phyloP scores from a whole-genome alignment of 2,797 vertebrate species.

The Neosilurus hyrtlii region DNA sequence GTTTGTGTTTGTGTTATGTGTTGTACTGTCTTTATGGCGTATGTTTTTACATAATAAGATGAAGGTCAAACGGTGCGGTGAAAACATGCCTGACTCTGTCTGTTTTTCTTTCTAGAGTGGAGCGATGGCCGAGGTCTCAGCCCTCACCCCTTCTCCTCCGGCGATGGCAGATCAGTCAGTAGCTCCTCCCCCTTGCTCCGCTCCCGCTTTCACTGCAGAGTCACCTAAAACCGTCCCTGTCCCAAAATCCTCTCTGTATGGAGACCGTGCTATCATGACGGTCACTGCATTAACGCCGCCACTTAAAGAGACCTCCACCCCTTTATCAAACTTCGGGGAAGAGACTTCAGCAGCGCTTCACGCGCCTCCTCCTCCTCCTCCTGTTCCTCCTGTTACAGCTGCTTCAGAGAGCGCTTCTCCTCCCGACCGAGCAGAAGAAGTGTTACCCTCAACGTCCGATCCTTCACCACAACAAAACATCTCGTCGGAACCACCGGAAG shows the following conservation, averaged over 20 bases:
- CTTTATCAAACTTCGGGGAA: neutral
- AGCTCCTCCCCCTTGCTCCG: conserved; percentile 54
- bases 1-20: neutral
- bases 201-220: conserved; percentile 53
- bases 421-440: conserved; percentile 13
- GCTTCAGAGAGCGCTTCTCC: neutral
- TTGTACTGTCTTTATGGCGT: neutral
- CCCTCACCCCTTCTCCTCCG: conserved; percentile 69
- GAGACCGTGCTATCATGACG: conserved; percentile 61
- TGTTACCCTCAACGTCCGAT: conserved; percentile 12
- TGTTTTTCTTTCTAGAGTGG: conserved; percentile 49
- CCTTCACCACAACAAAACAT: neutral
- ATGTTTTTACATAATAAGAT: neutral
- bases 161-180: conserved; percentile 65
- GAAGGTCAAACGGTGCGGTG: neutral
- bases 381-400: neutral
- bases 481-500: conserved; percentile 33
- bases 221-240: conserved; percentile 45
- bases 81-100: neutral
- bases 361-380: neutral
- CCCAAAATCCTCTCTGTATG: conserved; percentile 70
- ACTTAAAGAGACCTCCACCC: neutral
- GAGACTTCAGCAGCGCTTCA: neutral
- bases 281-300: conserved; percentile 27
- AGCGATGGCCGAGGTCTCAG: conserved; percentile 75